phyloP scores from a whole-genome alignment of 2,888 invertebrate species.

The Limnephilus rhombicus region DNA sequence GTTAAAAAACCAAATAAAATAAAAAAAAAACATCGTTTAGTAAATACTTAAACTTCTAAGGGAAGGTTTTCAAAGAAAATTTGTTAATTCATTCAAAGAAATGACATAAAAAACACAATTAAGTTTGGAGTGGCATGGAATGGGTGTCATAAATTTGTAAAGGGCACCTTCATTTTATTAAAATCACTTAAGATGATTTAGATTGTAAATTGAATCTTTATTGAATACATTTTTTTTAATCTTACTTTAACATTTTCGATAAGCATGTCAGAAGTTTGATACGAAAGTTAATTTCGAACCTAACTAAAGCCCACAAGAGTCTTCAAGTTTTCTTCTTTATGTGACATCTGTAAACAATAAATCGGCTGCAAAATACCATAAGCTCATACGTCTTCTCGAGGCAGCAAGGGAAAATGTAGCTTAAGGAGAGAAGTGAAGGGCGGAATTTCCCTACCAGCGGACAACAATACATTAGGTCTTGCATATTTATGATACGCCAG shows the following conservation, averaged over 20 bases:
- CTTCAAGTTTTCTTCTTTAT: conserved; percentile 22
- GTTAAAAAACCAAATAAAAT: not conserved
- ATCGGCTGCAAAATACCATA: conserved; percentile 12
- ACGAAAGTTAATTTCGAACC: conserved; percentile 14
- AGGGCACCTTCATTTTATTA: not conserved
- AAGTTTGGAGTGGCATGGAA: not conserved
- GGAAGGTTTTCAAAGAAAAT: not conserved
- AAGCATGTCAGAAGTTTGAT: conserved; percentile 2
- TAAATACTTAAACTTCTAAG: not conserved
- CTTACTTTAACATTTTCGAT: not conserved
- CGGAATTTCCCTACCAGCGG: not conserved
- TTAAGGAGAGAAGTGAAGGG: not conserved
- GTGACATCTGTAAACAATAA: conserved; percentile 42
- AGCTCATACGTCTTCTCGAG: not conserved
- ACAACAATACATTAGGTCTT: not conserved
- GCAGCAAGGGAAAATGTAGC: conserved; percentile 13
- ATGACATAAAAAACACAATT: not conserved
- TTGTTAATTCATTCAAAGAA: not conserved
- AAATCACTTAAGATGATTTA: not conserved
- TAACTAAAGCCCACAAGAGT: conserved; percentile 34
- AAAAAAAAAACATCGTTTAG: not conserved
- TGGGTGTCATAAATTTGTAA: not conserved
- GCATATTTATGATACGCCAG: conserved; percentile 21
- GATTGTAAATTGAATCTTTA: not conserved
- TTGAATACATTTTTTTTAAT: not conserved